Percentiles rank a stretch among this genome's conserved stretches.
These are phyloP conservation scores for Geococcyx californianus DNA, from an alignment of 2,113 vertebrate genomes.

Conservation along the genomic window DNA sequence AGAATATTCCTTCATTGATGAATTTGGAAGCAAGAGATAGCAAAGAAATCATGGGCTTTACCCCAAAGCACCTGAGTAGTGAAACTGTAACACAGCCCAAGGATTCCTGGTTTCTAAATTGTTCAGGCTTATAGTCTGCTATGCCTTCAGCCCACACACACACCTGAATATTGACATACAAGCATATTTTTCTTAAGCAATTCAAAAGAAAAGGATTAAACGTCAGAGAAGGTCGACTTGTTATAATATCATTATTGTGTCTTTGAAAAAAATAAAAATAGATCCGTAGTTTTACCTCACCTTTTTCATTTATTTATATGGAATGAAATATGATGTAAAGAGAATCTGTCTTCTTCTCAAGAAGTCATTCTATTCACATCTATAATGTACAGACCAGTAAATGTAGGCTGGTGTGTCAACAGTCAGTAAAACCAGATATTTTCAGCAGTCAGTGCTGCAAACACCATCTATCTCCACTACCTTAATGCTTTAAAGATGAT, in stretches of 20 bases:
- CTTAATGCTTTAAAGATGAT: background rate
- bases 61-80: background rate
- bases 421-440: background rate
- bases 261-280: background rate
- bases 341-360: background rate
- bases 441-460: background rate
- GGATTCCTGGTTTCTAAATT: background rate
- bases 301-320: background rate
- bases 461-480: background rate
- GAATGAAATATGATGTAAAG: background rate
- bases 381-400: background rate
- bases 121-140: background rate
- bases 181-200: background rate
- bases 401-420: background rate
- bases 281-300: background rate
- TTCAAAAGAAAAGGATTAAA: background rate
- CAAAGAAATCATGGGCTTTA: background rate
- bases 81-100: background rate
- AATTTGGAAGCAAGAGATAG: background rate
- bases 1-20: background rate
- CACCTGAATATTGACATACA: background rate
- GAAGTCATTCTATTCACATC: background rate
- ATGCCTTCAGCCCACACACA: background rate
- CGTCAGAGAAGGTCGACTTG: background rate
- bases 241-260: background rate